Conservation (phyloP, 2,888 invertebrate genomes). For the Brachypalpus laphriformis region DNA sequence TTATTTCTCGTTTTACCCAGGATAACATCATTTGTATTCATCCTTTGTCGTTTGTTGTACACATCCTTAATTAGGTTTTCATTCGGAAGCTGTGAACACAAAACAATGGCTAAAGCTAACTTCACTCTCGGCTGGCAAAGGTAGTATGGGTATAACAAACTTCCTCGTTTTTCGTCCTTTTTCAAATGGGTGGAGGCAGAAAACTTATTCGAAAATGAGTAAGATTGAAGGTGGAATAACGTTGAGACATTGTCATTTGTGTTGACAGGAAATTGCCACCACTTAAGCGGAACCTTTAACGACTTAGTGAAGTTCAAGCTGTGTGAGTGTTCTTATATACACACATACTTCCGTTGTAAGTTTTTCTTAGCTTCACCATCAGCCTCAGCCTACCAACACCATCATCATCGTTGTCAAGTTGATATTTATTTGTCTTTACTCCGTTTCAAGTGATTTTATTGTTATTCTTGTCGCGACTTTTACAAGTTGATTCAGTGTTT, state of each 20-base stretch:
- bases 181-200: not conserved
- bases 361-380: not conserved
- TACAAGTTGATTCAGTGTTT: conserved; percentile 43
- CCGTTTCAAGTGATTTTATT: conserved; percentile 49
- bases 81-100: conserved; percentile 60
- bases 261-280: conserved; percentile 64
- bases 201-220: conserved; percentile 37
- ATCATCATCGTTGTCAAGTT: conserved; percentile 26
- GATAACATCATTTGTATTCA: conserved; percentile 67
- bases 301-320: not conserved
- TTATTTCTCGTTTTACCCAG: not conserved
- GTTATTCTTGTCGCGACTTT: conserved; percentile 62
- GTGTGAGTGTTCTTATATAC: not conserved
- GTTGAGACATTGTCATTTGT: conserved; percentile 55
- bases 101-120: conserved; percentile 43
- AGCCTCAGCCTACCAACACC: not conserved
- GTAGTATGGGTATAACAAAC: not conserved
- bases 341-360: not conserved
- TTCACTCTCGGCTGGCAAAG: not conserved
- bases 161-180: not conserved
- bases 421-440: conserved; percentile 55
- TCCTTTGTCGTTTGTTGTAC: conserved; percentile 55
- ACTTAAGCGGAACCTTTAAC: conserved; percentile 34
- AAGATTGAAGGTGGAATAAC: conserved; percentile 53
- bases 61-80: conserved; percentile 70